Base-by-base conservation (phyloP, 2,888 invertebrate species). In the Ernsta delagoae region DNA sequence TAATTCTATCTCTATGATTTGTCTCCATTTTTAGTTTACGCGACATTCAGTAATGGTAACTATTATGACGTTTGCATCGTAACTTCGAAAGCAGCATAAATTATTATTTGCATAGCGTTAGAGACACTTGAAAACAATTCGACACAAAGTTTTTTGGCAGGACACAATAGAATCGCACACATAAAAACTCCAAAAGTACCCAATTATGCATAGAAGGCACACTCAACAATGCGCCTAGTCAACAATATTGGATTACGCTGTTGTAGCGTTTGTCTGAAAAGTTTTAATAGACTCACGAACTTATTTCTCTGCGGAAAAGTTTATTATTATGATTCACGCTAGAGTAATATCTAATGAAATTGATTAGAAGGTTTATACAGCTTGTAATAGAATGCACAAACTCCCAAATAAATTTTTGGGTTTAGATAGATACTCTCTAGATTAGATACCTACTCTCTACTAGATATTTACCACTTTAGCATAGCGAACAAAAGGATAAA, bases 91-190 rank as follows among this genome's bases (percentile, higher is more conserved):
- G 7, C 16, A 12, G 48, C 16, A 16, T 5, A 12, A 48, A 16
- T 5, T 7, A 50, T 50, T 16, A 16, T 50, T 16, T 50, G 2
- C 3, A 16, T 48, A 48, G 12, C 12, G 50, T 50, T 8, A 50
- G 50, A n/a, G 48, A 12, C 7, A 53, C 63, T 54, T 24, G 54
- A 63, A 63, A 54, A 63, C 54, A 63, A 63, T 53, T 54, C 85
- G 85, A 82, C 84, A 77, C 78, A 85, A 90, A 87, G 88, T 89
- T 90, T 89, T 89, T 86, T 90, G 86, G 83, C 83, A 78, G 79
- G 84, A 85, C 85, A 85, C 79, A 83, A 83, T 84, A 75, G 31
- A 41, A 63, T 41, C 41, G 63, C 54, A 54, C 48, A 62, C 53
- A 62, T 53, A 62, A 62, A 50, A 62, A 63, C 63, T 54, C 24